phyloP scores from a whole-genome alignment of 2,797 vertebrate species.

The Sebastes itinus region DNA sequence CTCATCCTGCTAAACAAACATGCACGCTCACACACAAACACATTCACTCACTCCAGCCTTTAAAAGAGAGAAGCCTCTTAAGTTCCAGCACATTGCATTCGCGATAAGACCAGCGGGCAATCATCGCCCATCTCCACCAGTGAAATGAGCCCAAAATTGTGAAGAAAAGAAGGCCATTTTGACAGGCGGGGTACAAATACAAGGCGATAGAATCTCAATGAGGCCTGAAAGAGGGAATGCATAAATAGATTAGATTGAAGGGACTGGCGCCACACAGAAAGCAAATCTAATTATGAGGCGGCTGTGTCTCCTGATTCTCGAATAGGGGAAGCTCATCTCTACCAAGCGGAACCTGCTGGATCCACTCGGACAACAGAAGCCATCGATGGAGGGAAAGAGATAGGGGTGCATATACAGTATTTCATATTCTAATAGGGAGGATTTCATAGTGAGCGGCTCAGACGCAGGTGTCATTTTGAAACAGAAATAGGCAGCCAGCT shows the following conservation, averaged over 20 bases:
- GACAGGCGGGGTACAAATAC: constrained; percentile 82
- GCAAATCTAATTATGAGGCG: constrained; percentile 84
- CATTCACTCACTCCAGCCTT: constrained; percentile 19
- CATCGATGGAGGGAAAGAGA: constrained; percentile 52
- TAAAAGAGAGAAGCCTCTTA: constrained; percentile 69
- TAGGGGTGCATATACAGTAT: constrained; percentile 39
- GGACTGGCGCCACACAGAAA: constrained; percentile 78
- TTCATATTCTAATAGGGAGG: constrained; percentile 53
- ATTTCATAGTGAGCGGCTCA: constrained; percentile 39
- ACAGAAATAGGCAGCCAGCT: constrained; percentile 44
- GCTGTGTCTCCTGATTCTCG: constrained; percentile 76
- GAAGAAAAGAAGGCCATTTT: constrained; percentile 76
- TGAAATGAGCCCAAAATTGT: constrained; percentile 82
- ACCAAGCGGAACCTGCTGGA: constrained; percentile 68
- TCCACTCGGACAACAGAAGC: constrained; percentile 67
- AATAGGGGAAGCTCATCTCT: constrained; percentile 74
- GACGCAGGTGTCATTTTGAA: constrained; percentile 48
- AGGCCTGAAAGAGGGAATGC: constrained; percentile 83
- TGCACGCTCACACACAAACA: constrained; percentile 35
- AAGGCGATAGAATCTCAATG: constrained; percentile 84
- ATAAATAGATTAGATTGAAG: constrained; percentile 85
- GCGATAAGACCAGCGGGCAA: constrained; percentile 74
- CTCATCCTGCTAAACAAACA: constrained; percentile 52
- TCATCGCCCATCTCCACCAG: constrained; percentile 73
- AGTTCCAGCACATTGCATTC: constrained; percentile 77